Evolutionary conservation across 2,888 invertebrate species (phyloP).

Genomic region (Xestia ashworthii): DNA sequence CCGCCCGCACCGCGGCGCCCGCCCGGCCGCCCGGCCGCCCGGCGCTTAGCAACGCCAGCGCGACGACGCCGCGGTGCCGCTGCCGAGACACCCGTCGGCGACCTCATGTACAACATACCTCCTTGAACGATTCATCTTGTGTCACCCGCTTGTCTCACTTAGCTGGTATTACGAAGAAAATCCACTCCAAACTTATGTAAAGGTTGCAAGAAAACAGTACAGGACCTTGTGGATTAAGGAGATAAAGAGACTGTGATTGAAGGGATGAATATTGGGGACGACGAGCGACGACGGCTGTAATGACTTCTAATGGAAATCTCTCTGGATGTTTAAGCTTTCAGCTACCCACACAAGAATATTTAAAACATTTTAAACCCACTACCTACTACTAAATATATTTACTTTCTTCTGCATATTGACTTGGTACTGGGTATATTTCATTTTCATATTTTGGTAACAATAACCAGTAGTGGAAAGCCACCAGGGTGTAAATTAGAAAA

Average conservation of each 20-base stretch:
- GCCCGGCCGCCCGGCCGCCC: slow-evolving; percentile 53
- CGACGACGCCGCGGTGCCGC: slow-evolving; percentile 61
- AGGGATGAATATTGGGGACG: slow-evolving; percentile 4
- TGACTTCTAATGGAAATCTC: background rate
- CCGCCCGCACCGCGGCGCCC: slow-evolving; percentile 66
- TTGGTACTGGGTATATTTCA: background rate
- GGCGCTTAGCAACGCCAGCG: slow-evolving; percentile 60
- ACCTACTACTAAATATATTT: background rate
- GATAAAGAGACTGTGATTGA: background rate
- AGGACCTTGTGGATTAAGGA: no score
- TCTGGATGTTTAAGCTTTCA: background rate
- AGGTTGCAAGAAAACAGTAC: slow-evolving; percentile 4
- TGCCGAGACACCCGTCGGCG: slow-evolving; percentile 66
- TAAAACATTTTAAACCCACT: background rate
- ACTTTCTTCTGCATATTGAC: background rate
- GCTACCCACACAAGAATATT: slow-evolving; percentile 13
- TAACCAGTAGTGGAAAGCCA: slow-evolving; percentile 13
- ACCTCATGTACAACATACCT: slow-evolving; percentile 61
- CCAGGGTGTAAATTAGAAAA: slow-evolving; percentile 9
- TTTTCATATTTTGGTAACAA: background rate
- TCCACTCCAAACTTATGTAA: slow-evolving; percentile 1
- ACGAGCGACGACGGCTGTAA: slow-evolving; percentile 1
- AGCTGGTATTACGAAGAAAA: slow-evolving; percentile 8
- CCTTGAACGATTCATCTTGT: slow-evolving; percentile 57
- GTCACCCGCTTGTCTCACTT: slow-evolving; percentile 45